Percentiles rank a stretch among this genome's conserved stretches.
Evolutionary conservation across 2,797 vertebrate species (phyloP).

Genomic region (Macroramphosus scolopax): DNA sequence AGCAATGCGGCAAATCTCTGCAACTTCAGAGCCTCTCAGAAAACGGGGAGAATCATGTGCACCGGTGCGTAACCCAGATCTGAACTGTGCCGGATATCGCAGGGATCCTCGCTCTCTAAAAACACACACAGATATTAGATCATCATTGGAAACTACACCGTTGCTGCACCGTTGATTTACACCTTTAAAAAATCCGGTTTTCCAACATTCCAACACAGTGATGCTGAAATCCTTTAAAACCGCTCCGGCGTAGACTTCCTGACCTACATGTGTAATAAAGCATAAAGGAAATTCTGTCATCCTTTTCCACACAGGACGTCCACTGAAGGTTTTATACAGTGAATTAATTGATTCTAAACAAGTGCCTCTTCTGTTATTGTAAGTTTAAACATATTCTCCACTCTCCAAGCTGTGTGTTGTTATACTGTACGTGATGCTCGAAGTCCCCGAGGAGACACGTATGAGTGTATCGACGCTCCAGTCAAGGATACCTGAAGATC

Average conservation of each 20-base stretch:
- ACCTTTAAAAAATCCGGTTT: constrained; percentile 17
- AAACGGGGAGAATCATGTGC: constrained; percentile 8
- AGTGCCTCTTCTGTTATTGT: no score
- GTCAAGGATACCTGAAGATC: constrained; percentile 34
- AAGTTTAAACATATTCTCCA: neutral
- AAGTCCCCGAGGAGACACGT: constrained; percentile 27
- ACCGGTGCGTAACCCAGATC: constrained; percentile 15
- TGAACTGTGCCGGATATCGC: constrained; percentile 14
- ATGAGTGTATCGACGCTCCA: constrained; percentile 23
- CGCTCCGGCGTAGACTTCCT: no score
- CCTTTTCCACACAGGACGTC: neutral
- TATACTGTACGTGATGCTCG: no score
- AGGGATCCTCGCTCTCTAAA: constrained; percentile 1
- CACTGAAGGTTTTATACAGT: neutral
- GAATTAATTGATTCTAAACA: no score
- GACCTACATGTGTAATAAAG: constrained; percentile 46
- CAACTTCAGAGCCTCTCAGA: neutral
- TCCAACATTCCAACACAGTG: constrained; percentile 1
- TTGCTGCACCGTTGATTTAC: no score
- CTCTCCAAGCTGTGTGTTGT: no score
- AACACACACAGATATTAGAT: constrained; percentile 6
- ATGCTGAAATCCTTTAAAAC: no score
- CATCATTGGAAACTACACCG: constrained; percentile 28
- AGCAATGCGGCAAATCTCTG: constrained; percentile 9
- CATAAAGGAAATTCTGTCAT: constrained; percentile 13